Conservation (phyloP, 2,113 vertebrate genomes). For the Ciconia maguari region DNA sequence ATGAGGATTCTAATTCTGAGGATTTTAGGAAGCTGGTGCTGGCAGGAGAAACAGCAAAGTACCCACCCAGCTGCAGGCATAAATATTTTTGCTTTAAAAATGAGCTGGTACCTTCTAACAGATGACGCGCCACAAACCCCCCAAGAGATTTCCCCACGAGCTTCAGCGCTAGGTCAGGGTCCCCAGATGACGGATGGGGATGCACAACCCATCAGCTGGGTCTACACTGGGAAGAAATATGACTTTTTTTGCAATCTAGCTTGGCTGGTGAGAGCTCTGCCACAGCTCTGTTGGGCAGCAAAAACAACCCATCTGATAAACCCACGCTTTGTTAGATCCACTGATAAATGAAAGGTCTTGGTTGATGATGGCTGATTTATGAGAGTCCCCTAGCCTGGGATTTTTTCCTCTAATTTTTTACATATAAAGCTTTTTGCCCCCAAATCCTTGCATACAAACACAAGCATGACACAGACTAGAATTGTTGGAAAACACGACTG, state of each 20-base stretch:
- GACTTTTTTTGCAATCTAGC: neutral
- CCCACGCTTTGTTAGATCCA: neutral
- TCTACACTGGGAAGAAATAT: accelerated
- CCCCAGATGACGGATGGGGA: neutral
- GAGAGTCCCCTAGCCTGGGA: accelerated
- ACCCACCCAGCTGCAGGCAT: neutral
- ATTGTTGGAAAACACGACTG: accelerated
- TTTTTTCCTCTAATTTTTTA: neutral
- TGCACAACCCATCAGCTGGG: neutral
- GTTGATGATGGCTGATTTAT: neutral
- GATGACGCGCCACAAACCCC: neutral
- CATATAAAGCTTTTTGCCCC: accelerated
- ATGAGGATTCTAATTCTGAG: neutral
- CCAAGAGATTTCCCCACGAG: neutral
- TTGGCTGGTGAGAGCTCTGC: no score
- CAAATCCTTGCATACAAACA: neutral
- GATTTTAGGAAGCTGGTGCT: neutral
- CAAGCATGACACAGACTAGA: accelerated
- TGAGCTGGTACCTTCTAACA: neutral
- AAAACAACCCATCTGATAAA: neutral
- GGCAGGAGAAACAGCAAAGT: neutral
- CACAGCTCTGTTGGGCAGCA: neutral
- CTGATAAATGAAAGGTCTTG: neutral
- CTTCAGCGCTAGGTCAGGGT: accelerated
- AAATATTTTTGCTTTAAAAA: neutral